phyloP scores from a whole-genome alignment of 2,888 invertebrate genomes.

The Brachylomia viminalis region DNA sequence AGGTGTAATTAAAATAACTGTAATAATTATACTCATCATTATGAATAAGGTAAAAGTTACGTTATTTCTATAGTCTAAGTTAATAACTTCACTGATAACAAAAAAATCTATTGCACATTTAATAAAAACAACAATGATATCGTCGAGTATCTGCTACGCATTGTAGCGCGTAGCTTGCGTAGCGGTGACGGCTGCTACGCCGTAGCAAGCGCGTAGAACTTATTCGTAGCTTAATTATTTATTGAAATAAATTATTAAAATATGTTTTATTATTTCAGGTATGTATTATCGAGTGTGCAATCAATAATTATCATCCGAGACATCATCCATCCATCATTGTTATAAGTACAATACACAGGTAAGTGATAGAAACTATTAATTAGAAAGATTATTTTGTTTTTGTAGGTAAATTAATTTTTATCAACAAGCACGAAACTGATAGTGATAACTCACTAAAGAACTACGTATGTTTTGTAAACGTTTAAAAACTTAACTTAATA shows the following conservation, averaged over 20 bases:
- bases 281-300: conserved; percentile 52
- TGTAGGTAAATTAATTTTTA: neutral
- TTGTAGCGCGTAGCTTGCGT: conserved; percentile 25
- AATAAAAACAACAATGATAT: too few relatives aligned
- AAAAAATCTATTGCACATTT: neutral
- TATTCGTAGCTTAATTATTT: neutral
- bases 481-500: neutral
- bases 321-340: conserved; percentile 47
- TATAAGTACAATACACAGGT: conserved; percentile 46
- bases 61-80: too few relatives aligned
- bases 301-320: conserved; percentile 48
- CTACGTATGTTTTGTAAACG: neutral
- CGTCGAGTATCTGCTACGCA: neutral
- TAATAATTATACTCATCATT: too few relatives aligned
- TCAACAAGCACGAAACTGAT: neutral
- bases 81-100: neutral
- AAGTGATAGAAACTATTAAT: conserved; percentile 40
- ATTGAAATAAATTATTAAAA: neutral
- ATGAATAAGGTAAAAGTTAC: too few relatives aligned
- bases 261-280: conserved; percentile 58
- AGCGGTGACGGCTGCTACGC: conserved; percentile 21
- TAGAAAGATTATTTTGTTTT: neutral
- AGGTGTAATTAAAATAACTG: too few relatives aligned
- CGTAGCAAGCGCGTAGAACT: conserved; percentile 19
- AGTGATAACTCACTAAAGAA: neutral